These are phyloP conservation scores for Glaucomys volans DNA, from an alignment of 2,113 vertebrate species.

Conservation along the genomic window DNA sequence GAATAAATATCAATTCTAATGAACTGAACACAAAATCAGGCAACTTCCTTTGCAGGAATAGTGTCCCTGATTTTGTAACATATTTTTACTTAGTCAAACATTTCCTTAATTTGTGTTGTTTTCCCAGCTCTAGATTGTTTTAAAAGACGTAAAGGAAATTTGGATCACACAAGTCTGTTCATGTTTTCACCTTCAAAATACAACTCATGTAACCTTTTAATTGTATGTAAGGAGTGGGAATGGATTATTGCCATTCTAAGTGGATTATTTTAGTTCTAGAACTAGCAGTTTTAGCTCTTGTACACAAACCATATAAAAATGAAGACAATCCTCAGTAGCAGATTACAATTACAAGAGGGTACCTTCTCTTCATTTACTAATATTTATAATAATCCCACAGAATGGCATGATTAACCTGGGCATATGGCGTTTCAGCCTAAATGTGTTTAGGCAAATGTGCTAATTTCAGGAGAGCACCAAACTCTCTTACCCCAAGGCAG, in stretches of 20 bases:
- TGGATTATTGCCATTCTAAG: conserved; percentile 24
- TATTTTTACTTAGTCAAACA: neutral
- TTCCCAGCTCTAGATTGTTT: neutral
- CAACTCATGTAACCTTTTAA: neutral
- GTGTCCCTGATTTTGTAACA: neutral
- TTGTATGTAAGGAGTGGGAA: neutral
- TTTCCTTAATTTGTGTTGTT: conserved; percentile 24
- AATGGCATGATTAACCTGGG: neutral
- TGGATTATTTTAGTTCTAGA: neutral
- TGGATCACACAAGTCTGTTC: neutral
- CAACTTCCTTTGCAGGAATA: neutral
- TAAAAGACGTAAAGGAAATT: neutral
- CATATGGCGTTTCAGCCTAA: neutral
- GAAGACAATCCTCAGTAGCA: neutral
- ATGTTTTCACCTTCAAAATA: neutral
- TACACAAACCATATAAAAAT: neutral
- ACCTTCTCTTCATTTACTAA: neutral
- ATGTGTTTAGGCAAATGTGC: neutral
- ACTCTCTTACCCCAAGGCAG: neutral
- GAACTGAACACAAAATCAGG: conserved; percentile 33
- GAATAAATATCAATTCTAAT: neutral
- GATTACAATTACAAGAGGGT: neutral
- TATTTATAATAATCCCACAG: neutral
- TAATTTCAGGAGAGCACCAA: neutral
- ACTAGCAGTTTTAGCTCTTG: neutral